Evolutionary conservation across 1,140 invertebrate species (phyloP), one percentile per base, ranked within the genome.

Genomic region (Drosophila arizonae): DNA sequence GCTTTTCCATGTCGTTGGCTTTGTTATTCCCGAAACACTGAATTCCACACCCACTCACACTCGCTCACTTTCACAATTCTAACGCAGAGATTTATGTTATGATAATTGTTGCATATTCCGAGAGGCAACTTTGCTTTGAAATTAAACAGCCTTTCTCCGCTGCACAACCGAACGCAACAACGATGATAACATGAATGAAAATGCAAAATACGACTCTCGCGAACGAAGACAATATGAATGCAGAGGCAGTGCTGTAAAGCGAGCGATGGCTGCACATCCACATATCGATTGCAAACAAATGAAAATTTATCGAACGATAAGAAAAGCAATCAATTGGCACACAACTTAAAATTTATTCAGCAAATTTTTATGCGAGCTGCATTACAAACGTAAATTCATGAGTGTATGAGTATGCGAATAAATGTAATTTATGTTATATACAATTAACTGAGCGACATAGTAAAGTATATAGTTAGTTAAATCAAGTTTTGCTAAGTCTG

Each of bases 331-430:
- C 15, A 39, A 24, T 74, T 48, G 63, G 64, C 81, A 69, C 81
- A 77, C 72, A 72, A 77, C 77, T 84, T 79, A 48, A 77, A 85
- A 77, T 85, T 85, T 85, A 85, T 85, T 84, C 65, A 80, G 72
- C 69, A 73, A 79, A 84, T 76, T 72, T 69, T 79, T 76, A 55
- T 71, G 66, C 52, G 79, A 45, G 64, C 66, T 72, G 43, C 46
- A 68, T 68, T 65, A 58, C 52, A 67, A 57, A 61, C 54, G 50
- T 61, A 67, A 75, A 69, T 85, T 77, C 62, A 79, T 77, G 65
- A 66, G 61, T 56, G 68, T 51, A 10, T 79, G 63, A 45, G 39
- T 72, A 62, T 66, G 43, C 13, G 51, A 66, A 65, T 61, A 65
- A 43, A 55, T 67, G 65, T 78, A 30, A 28, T 50, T 69, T 56